Percentiles rank a stretch among this genome's conserved stretches.
Conservation (phyloP, 2,113 vertebrate species). For the Tiliqua scincoides region DNA sequence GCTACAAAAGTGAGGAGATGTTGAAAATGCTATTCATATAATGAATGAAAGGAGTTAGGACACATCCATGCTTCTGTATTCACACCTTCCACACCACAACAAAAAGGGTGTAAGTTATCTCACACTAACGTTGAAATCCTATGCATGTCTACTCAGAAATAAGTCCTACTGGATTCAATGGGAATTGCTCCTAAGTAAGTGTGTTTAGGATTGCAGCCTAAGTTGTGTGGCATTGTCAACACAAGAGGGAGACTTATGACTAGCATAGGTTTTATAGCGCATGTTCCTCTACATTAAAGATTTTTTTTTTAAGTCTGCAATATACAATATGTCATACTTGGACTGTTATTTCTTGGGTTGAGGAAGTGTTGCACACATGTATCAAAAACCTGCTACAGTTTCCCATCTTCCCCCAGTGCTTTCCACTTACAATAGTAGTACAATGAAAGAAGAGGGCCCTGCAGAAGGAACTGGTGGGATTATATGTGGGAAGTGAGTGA, state of each 20-base stretch:
- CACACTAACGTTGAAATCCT: not conserved
- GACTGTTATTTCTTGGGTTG: not conserved
- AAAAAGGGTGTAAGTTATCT: rapidly evolving
- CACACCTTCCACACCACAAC: not conserved
- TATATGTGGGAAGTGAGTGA: not conserved
- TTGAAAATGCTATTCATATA: rapidly evolving
- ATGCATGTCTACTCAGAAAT: too few species aligned
- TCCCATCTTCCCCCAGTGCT: not conserved
- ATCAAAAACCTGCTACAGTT: too few species aligned
- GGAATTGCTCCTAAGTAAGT: too few species aligned
- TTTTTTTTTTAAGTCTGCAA: too few species aligned
- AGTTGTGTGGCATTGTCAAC: constrained; percentile 10
- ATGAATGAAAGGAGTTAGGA: rapidly evolving
- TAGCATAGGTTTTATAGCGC: not conserved
- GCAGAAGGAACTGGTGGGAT: not conserved
- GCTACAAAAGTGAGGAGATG: not conserved
- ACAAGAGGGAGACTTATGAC: constrained; percentile 65
- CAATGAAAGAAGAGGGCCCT: not conserved
- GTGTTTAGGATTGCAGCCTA: too few species aligned
- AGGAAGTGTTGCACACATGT: not conserved
- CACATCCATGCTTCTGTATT: rapidly evolving
- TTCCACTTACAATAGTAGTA: not conserved
- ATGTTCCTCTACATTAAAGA: not conserved
- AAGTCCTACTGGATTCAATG: too few species aligned
- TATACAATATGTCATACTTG: not conserved